Conservation (phyloP, 2,888 invertebrate species). For the Eubasilissa splendida region DNA sequence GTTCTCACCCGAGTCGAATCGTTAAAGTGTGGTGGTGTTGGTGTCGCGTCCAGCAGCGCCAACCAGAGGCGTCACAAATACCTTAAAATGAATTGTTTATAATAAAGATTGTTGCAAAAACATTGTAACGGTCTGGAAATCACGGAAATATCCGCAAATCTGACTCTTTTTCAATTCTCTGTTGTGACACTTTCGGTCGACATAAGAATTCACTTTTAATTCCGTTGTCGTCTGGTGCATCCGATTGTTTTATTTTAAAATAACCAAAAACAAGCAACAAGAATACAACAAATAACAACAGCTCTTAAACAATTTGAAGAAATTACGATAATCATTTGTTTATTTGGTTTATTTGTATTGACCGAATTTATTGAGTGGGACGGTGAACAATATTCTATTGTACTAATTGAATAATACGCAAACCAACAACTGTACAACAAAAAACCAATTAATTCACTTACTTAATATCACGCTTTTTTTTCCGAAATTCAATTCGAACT, state of each 20-base stretch:
- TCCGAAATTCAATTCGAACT: too few relatives aligned
- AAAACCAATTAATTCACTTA: too few relatives aligned
- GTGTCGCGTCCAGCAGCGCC: not conserved
- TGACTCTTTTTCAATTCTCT: conserved; percentile 18
- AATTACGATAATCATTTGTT: too few relatives aligned
- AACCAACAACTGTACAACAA: too few relatives aligned
- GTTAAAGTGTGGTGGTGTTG: not conserved
- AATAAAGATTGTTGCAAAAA: conserved; percentile 35
- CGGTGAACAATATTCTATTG: too few relatives aligned
- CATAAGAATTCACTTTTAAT: not conserved
- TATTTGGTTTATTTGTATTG: too few relatives aligned
- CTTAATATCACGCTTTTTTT: too few relatives aligned
- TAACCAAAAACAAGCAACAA: too few relatives aligned
- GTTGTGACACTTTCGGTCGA: conserved; percentile 23
- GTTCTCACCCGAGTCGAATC: not conserved
- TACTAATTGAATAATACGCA: too few relatives aligned
- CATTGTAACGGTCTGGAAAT: conserved; percentile 42
- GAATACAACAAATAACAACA: too few relatives aligned
- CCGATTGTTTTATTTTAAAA: not conserved
- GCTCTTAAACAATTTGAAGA: too few relatives aligned
- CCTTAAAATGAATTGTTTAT: conserved; percentile 14
- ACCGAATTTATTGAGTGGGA: too few relatives aligned
- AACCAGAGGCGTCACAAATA: not conserved
- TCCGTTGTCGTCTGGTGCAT: conserved; percentile 19
- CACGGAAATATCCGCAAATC: conserved; percentile 39